These are phyloP conservation scores for Hozukius guyotensis DNA, from an alignment of 2,797 vertebrate species.

Conservation along the genomic window DNA sequence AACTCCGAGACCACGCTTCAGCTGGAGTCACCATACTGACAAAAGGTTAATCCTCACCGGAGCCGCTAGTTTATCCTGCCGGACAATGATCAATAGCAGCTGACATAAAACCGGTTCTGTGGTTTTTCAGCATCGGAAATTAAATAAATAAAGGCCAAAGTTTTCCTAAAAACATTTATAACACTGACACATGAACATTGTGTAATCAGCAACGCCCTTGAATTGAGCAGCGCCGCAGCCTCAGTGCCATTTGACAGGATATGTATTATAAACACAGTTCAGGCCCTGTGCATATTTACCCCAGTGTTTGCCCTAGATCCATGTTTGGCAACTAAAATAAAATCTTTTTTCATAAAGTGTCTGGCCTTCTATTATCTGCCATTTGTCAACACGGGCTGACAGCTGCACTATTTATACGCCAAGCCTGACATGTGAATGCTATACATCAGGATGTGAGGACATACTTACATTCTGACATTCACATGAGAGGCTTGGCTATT, in stretches of 20 bases:
- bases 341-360: constrained; percentile 69
- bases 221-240: constrained; percentile 31
- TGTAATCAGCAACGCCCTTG: constrained; percentile 62
- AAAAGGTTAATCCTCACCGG: constrained; percentile 68
- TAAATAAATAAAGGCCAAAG: constrained; percentile 58
- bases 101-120: constrained; percentile 54
- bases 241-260: constrained; percentile 43
- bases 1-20: constrained; percentile 29
- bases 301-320: constrained; percentile 67
- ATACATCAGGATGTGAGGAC: constrained; percentile 69
- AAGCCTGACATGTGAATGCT: constrained; percentile 72
- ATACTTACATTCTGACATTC: constrained; percentile 64
- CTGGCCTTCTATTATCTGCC: constrained; percentile 60
- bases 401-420: constrained; percentile 75
- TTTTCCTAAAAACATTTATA: constrained; percentile 58
- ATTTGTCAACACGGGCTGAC: constrained; percentile 70
- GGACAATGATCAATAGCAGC: constrained; percentile 71
- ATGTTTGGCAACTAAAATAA: constrained; percentile 78
- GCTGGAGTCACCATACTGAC: constrained; percentile 41
- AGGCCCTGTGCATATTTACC: constrained; percentile 64
- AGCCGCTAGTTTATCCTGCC: constrained; percentile 45
- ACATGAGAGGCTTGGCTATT: constrained; percentile 45
- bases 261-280: constrained; percentile 59
- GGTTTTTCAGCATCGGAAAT: constrained; percentile 48
- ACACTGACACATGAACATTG: constrained; percentile 48